Percentiles rank a stretch among this genome's conserved stretches.
Evolutionary conservation across 2,113 vertebrate species (phyloP).

Genomic region (Lasiurus borealis): DNA sequence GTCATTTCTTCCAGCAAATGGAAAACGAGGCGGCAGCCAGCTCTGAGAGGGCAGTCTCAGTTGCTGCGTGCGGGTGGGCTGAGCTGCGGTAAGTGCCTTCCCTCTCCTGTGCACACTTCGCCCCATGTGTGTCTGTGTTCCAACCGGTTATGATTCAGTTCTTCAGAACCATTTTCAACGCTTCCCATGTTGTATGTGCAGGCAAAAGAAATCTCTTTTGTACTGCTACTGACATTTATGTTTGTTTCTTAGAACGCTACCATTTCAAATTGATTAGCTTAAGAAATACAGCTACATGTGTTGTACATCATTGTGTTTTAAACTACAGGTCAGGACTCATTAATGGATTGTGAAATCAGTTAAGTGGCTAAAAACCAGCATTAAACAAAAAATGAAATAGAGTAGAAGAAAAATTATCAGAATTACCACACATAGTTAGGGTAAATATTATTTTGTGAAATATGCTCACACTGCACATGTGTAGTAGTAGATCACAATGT

Average conservation of each 20-base stretch:
- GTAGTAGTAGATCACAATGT: not conserved
- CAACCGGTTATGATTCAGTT: not conserved
- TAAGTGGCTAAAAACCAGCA: not conserved
- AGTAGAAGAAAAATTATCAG: not conserved
- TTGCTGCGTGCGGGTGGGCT: not conserved
- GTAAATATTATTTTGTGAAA: not conserved
- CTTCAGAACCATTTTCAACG: not conserved
- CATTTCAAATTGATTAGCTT: conserved; percentile 4
- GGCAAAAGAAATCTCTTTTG: not conserved
- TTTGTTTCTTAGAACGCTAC: conserved; percentile 23
- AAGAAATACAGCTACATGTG: not conserved
- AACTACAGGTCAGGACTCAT: not conserved
- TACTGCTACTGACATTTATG: not conserved
- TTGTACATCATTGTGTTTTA: not conserved
- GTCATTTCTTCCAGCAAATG: conserved; percentile 25
- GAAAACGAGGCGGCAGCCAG: not conserved
- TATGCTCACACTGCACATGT: fast-evolving
- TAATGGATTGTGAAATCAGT: not conserved
- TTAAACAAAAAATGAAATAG: not conserved
- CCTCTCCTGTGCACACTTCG: not conserved
- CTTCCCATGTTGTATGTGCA: not conserved
- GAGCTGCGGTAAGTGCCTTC: not conserved
- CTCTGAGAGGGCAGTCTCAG: not conserved
- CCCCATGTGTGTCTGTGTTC: not conserved
- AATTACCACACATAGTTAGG: not conserved